These are phyloP conservation scores for Melanogrammus aeglefinus DNA, from an alignment of 2,797 vertebrate genomes.

Conservation along the genomic window DNA sequence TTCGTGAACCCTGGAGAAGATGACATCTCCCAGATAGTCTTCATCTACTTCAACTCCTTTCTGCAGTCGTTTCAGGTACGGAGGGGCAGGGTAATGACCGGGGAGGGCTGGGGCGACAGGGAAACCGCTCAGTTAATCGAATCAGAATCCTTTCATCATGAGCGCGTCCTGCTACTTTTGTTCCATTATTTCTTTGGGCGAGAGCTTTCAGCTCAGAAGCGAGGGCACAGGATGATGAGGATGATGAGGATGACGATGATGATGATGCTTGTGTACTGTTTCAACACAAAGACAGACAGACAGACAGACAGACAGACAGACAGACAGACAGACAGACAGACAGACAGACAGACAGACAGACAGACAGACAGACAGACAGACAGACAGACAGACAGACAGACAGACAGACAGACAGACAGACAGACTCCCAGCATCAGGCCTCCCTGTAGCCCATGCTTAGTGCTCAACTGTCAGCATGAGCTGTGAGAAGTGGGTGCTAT, in stretches of 20 bases:
- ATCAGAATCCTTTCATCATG: constrained; percentile 12
- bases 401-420: neutral
- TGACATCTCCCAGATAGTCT: constrained; percentile 94
- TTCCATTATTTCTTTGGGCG: constrained; percentile 7
- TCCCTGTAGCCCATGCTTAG: constrained; percentile 29
- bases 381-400: neutral
- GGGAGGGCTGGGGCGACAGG: neutral
- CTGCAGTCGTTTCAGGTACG: constrained; percentile 95
- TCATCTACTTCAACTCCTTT: constrained; percentile 99
- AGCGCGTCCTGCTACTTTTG: neutral
- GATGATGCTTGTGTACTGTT: neutral
- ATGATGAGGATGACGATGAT: neutral
- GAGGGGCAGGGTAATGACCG: neutral
- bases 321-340: neutral
- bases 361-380: neutral
- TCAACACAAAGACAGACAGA: neutral
- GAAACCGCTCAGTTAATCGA: constrained; percentile 7
- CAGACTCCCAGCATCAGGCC: neutral
- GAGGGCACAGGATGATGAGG: neutral
- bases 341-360: neutral
- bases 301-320: neutral
- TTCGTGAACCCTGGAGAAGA: constrained; percentile 96
- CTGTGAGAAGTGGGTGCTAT: constrained; percentile 32
- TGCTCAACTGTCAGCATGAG: constrained; percentile 41
- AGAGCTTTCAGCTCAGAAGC: constrained; percentile 14